A percentile compares a stretch with the other conserved stretches of the same genome.
Conservation (phyloP, 2,797 vertebrate genomes). For the Propithecus perrieri region DNA sequence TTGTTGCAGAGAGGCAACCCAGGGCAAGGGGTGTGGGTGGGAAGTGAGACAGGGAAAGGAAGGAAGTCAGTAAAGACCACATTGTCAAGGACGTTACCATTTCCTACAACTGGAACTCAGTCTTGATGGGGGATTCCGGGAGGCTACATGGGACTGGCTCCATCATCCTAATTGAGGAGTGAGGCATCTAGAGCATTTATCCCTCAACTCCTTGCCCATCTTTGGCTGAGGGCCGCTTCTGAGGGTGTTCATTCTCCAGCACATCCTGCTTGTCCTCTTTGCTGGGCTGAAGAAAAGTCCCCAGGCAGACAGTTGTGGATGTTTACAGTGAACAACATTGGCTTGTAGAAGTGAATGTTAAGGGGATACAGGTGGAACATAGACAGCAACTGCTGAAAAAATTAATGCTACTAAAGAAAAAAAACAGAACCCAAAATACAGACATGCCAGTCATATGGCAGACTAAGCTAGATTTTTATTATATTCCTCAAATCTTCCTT, state of each 20-base stretch:
- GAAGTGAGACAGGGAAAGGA: neutral
- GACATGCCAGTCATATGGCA: neutral
- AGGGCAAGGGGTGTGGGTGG: neutral
- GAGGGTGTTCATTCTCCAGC: too few species aligned
- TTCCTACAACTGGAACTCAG: neutral
- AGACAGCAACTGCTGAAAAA: neutral
- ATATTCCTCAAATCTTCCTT: neutral
- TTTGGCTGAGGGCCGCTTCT: neutral
- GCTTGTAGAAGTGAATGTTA: neutral
- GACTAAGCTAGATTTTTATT: neutral
- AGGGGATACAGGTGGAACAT: neutral
- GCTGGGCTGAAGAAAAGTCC: neutral
- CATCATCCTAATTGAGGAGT: neutral
- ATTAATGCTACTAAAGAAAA: neutral
- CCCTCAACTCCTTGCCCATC: neutral
- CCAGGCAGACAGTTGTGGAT: neutral
- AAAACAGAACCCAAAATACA: neutral
- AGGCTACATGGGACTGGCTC: neutral
- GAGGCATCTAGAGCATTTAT: neutral
- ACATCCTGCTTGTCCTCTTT: neutral
- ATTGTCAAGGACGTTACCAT: neutral
- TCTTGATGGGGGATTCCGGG: neutral
- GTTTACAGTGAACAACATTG: neutral
- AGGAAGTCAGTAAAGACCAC: neutral
- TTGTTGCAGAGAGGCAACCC: neutral